phyloP scores from a whole-genome alignment of 1,140 invertebrate genomes.

The Cherax quadricarinatus region DNA sequence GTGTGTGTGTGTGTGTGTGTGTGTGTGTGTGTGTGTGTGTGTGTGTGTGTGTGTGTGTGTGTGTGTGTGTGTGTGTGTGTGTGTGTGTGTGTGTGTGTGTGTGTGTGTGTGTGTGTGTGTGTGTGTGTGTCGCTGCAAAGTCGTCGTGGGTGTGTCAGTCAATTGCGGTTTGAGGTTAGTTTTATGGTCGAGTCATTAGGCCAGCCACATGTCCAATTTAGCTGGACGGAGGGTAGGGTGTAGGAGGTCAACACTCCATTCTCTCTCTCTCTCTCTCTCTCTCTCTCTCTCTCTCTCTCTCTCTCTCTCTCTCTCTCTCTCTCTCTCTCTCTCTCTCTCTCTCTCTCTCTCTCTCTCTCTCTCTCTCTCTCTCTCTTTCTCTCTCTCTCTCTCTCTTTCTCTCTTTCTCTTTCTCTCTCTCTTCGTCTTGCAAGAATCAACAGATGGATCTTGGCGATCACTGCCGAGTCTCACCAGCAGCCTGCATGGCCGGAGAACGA shows the following conservation, averaged over 20 bases:
- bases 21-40: constrained; percentile 36
- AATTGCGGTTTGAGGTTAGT: background rate
- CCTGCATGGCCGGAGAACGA: too few species aligned
- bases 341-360: background rate
- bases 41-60: constrained; percentile 24
- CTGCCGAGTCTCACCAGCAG: too few species aligned
- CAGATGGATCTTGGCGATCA: too few species aligned
- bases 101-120: background rate
- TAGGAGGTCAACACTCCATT: too few species aligned
- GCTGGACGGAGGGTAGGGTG: background rate
- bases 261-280: too few species aligned
- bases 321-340: background rate
- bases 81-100: too few species aligned
- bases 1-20: background rate
- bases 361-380: background rate
- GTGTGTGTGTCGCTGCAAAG: background rate
- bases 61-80: background rate
- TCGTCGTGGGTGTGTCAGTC: background rate
- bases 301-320: too few species aligned
- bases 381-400: background rate
- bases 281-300: too few species aligned
- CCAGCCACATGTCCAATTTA: background rate
- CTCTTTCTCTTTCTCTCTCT: background rate
- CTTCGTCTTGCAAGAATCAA: background rate
- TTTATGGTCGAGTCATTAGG: background rate